A percentile compares a stretch with the other conserved stretches of the same genome.
phyloP scores from a whole-genome alignment of 2,797 vertebrate genomes.

The Scarus forsteni region DNA sequence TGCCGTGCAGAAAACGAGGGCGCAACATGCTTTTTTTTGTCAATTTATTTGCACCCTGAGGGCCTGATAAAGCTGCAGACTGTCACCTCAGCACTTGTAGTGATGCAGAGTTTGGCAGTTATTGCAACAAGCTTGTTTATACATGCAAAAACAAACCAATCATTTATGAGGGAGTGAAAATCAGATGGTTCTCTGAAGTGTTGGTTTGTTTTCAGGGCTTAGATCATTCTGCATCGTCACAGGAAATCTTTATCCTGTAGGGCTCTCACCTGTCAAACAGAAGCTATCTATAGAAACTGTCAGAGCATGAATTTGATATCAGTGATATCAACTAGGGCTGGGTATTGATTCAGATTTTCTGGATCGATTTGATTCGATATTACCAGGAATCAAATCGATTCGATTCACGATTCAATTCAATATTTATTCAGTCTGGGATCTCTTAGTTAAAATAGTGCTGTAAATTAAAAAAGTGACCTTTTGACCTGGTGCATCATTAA shows the following conservation, averaged over 20 bases:
- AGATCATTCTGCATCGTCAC: slow-evolving; percentile 22
- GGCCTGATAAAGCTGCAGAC: not conserved
- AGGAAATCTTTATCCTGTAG: slow-evolving; percentile 18
- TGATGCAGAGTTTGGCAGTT: too few relatives aligned
- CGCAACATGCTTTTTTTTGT: not conserved
- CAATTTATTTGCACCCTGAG: slow-evolving; percentile 17
- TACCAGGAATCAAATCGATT: too few relatives aligned
- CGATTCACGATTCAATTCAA: too few relatives aligned
- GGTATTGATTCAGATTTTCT: too few relatives aligned
- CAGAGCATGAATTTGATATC: too few relatives aligned
- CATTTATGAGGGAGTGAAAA: slow-evolving; percentile 9
- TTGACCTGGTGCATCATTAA: too few relatives aligned
- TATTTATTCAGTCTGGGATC: too few relatives aligned
- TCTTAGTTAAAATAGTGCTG: too few relatives aligned
- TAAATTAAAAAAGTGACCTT: too few relatives aligned
- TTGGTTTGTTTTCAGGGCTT: slow-evolving; percentile 29
- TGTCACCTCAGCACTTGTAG: too few relatives aligned
- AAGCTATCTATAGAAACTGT: slow-evolving; percentile 3
- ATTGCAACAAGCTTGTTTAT: not conserved
- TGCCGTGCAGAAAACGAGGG: not conserved
- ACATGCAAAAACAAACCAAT: slow-evolving; percentile 28
- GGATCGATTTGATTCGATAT: too few relatives aligned
- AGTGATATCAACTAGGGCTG: too few relatives aligned
- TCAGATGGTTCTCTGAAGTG: slow-evolving; percentile 15
- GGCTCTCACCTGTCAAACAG: slow-evolving; percentile 28